phyloP scores from a whole-genome alignment of 64 coral and sea anemone species.

The Acropora tenuis region DNA sequence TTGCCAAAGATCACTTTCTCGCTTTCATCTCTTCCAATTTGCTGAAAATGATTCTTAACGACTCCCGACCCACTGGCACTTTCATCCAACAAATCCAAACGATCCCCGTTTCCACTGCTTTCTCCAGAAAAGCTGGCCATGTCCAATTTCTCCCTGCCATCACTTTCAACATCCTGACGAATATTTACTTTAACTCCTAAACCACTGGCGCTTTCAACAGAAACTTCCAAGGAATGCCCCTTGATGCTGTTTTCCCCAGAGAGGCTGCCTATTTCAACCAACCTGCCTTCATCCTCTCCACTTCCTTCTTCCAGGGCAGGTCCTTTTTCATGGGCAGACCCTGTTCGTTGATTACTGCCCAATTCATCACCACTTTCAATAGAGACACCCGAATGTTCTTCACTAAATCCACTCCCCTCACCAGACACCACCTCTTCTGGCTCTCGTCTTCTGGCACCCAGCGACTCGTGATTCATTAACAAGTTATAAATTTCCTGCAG shows the following conservation, averaged over 20 bases:
- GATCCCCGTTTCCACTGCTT: neutral
- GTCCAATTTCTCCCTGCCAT: too few relatives aligned
- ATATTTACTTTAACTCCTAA: neutral
- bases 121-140: neutral
- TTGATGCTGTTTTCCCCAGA: slow-evolving; percentile 5
- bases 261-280: neutral
- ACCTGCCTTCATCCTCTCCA: neutral
- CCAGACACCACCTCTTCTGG: slow-evolving; percentile 15
- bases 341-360: neutral
- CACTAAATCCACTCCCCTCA: neutral
- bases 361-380: neutral
- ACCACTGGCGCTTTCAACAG: neutral
- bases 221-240: neutral
- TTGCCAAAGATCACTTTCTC: too few relatives aligned
- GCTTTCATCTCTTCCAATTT: too few relatives aligned
- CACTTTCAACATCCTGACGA: slow-evolving; percentile 12
- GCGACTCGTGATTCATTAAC: slow-evolving; percentile 19
- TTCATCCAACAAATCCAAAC: neutral
- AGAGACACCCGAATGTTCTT: neutral
- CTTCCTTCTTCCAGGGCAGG: neutral
- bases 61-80: too few relatives aligned
- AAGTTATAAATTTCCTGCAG: slow-evolving; percentile 39
- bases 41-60: too few relatives aligned
- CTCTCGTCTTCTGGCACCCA: neutral
- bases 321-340: neutral